phyloP scores from a whole-genome alignment of 92 coral and sea anemone species.

The Palythoa grandis region DNA sequence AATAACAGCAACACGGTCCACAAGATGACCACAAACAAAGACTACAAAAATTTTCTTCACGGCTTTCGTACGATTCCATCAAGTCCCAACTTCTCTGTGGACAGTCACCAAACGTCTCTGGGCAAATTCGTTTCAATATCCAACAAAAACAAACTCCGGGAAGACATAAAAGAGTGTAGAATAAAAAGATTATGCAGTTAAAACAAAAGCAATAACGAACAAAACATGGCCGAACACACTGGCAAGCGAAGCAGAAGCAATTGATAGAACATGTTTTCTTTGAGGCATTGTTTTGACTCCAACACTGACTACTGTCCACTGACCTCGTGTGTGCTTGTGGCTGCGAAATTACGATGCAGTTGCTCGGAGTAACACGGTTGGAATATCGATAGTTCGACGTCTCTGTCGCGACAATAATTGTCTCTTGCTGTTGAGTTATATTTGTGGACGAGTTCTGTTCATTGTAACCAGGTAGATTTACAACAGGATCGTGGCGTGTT shows the following conservation, averaged over 20 bases:
- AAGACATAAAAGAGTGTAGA: constrained; percentile 63
- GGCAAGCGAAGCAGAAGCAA: constrained; percentile 75
- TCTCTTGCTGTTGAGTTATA: neutral
- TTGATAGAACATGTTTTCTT: constrained; percentile 54
- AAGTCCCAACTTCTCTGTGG: constrained; percentile 52
- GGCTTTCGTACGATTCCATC: constrained; percentile 65
- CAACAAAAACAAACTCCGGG: constrained; percentile 64
- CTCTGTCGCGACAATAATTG: neutral
- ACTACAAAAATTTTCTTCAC: constrained; percentile 44
- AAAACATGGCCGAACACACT: constrained; percentile 58
- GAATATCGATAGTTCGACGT: constrained; percentile 2
- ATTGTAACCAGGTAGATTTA: constrained; percentile 50
- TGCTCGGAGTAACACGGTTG: constrained; percentile 22
- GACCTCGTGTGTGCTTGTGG: neutral
- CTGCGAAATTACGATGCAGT: neutral
- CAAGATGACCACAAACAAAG: constrained; percentile 62
- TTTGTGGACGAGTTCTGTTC: neutral
- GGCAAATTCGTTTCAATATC: constrained; percentile 65
- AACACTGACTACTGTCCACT: constrained; percentile 1
- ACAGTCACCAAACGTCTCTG: constrained; percentile 75
- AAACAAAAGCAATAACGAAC: constrained; percentile 74
- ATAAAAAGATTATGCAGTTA: constrained; percentile 59
- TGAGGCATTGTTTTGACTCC: neutral
- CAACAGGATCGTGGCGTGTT: constrained; percentile 50
- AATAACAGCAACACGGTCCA: constrained; percentile 76